Conservation (phyloP, 1,140 invertebrate genomes). For the Anagrus nilaparvatae region DNA sequence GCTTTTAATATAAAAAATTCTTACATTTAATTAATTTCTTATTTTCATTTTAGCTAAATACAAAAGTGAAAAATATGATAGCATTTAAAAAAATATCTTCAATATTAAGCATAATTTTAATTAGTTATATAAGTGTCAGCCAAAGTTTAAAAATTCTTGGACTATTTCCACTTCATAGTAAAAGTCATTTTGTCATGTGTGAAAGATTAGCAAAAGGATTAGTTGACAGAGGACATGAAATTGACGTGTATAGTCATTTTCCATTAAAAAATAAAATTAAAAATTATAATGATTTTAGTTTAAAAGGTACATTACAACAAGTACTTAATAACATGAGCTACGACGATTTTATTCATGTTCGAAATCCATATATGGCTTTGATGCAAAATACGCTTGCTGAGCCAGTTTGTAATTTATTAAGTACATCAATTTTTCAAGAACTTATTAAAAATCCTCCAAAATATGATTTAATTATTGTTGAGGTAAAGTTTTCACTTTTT, state of each 20-base stretch:
- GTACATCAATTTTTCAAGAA: conserved; percentile 12
- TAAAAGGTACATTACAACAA: conserved; percentile 14
- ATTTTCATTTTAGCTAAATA: no score
- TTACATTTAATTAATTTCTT: no score
- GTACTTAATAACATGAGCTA: no score
- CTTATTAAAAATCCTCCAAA: conserved; percentile 16
- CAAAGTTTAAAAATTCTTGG: conserved; percentile 24
- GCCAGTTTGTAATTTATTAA: conserved; percentile 14
- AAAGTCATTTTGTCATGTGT: conserved; percentile 33
- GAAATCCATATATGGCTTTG: no score
- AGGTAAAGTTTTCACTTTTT: conserved; percentile 17
- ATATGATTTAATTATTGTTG: conserved; percentile 18
- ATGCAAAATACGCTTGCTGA: no score
- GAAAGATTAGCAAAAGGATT: conserved; percentile 29
- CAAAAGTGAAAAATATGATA: no score
- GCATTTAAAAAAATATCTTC: no score
- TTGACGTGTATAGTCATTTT: conserved; percentile 34
- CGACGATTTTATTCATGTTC: no score
- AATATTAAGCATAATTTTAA: no score
- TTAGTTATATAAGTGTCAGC: no score
- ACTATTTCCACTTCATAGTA: conserved; percentile 29
- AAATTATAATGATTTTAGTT: conserved; percentile 29
- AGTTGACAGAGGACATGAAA: conserved; percentile 35
- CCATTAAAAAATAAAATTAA: conserved; percentile 24
- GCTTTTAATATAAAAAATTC: no score